Evolutionary conservation across 1,140 invertebrate genomes (phyloP), one percentile per base, ranked within the genome.

Genomic region (Zaprionus africanus): DNA sequence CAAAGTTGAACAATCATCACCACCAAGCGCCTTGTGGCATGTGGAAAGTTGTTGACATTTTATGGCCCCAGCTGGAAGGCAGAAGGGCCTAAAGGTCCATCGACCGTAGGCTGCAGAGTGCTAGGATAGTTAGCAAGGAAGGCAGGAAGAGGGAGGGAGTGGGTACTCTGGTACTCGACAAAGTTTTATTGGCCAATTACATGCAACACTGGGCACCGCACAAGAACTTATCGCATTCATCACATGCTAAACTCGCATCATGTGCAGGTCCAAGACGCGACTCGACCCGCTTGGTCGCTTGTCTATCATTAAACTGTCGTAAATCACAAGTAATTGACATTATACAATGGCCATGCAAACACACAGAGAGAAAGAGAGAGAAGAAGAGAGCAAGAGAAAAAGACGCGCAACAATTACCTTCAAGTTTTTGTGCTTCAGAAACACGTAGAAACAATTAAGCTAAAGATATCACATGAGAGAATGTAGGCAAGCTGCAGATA

Each of bases 271-370:
- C 43, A 66, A 71, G 51, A 56, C 68, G 46, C 46, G 72, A 72
- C 65, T 71, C 75, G 76, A 63, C 6, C 51, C 13, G 67, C 36
- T 38, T 46, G n/a, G 31, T 34, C 31, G 31, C 31, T 34, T 63
- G 81, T 87, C 85, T 90, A 85, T 88, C 86, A 90, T 88, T 88
- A 88, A 88, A 85, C 72, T 82, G 86, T 88, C 85, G 85, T 88
- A 88, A 88, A 88, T 88, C 86, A 90, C 86, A 88, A 88, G 85
- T 90, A 88, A 90, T 90, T 88, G 85, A 85, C 85, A 88, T 90
- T 88, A 88, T 90, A 90, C 86, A 90, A 90, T 87, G 78, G 65
- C 69, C 68, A 72, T 54, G 70, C 31, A 31, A 51, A 31, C 17
- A 11, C 49, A 46, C 56, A 70, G 54, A 80, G 34, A 66, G 66